These are phyloP conservation scores for Ophion costatus DNA, from an alignment of 2,888 invertebrate genomes.

Conservation along the genomic window DNA sequence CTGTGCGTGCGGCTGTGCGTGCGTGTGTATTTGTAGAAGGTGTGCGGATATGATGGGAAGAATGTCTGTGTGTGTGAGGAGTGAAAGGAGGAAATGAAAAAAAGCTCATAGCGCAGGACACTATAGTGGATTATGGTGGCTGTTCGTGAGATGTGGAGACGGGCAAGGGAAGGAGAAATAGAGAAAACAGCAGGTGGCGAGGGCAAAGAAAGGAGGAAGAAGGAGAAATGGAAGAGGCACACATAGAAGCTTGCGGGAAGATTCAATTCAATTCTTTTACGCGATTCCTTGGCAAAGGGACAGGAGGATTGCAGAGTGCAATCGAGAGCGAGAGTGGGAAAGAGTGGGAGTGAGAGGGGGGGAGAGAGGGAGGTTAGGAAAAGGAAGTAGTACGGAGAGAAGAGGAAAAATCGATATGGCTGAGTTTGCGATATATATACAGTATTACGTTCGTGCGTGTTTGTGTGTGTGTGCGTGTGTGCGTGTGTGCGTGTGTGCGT, in stretches of 20 bases:
- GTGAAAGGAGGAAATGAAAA: slow-evolving; percentile 17
- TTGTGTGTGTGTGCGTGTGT: too few relatives aligned
- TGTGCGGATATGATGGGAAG: neutral
- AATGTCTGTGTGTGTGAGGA: neutral
- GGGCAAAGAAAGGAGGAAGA: slow-evolving; percentile 27
- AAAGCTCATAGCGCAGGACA: slow-evolving; percentile 9
- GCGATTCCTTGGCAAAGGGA: slow-evolving; percentile 46
- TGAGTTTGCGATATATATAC: slow-evolving; percentile 55
- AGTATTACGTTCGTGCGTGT: neutral
- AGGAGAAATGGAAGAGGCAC: slow-evolving; percentile 53
- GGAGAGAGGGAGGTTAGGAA: slow-evolving; percentile 58
- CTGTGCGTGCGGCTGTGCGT: too few relatives aligned
- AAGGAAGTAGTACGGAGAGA: slow-evolving; percentile 70
- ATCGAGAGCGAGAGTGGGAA: slow-evolving; percentile 66
- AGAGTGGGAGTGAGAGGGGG: slow-evolving; percentile 69
- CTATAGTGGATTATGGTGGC: slow-evolving; percentile 17
- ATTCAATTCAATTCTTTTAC: slow-evolving; percentile 81
- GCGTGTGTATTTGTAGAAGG: too few relatives aligned
- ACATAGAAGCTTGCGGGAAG: slow-evolving; percentile 74
- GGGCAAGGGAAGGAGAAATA: slow-evolving; percentile 5
- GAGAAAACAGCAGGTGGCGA: slow-evolving; percentile 57
- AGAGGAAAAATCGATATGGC: slow-evolving; percentile 78
- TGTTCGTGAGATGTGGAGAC: slow-evolving; percentile 8
- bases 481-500: too few relatives aligned
- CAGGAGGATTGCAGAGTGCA: slow-evolving; percentile 61